phyloP scores from a whole-genome alignment of 1,140 invertebrate genomes.

The Calycopis cecrops region DNA sequence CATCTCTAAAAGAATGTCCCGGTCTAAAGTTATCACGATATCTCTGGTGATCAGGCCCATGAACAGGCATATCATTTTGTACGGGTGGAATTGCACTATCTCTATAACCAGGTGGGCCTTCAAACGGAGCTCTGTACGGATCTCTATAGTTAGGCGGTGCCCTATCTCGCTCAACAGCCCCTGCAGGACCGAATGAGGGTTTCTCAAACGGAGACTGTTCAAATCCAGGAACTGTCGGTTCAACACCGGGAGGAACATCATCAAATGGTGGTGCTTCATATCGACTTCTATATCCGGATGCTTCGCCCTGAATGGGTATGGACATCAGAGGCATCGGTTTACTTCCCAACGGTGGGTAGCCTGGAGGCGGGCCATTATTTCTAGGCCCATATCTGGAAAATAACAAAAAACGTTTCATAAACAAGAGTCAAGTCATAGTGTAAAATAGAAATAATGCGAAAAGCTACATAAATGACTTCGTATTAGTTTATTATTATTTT shows the following conservation, averaged over 20 bases:
- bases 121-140: constrained; percentile 50
- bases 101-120: constrained; percentile 46
- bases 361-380: constrained; percentile 47
- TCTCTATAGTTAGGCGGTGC: constrained; percentile 59
- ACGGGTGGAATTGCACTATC: constrained; percentile 42
- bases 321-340: constrained; percentile 45
- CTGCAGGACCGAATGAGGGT: constrained; percentile 51
- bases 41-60: constrained; percentile 48
- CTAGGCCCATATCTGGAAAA: constrained; percentile 62
- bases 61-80: constrained; percentile 53
- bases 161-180: constrained; percentile 54
- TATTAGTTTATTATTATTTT: neutral
- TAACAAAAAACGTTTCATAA: constrained; percentile 24
- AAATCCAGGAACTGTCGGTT: constrained; percentile 74
- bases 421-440: neutral
- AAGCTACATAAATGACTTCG: neutral
- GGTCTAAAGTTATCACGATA: constrained; percentile 57
- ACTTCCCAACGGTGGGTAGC: constrained; percentile 43
- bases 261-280: constrained; percentile 63
- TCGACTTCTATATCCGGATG: constrained; percentile 53
- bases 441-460: neutral
- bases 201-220: constrained; percentile 70
- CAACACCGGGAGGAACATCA: constrained; percentile 66
- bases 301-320: constrained; percentile 36
- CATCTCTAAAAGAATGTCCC: constrained; percentile 43